These are phyloP conservation scores for Pristionchus arcanus DNA, from an alignment of 2,888 invertebrate genomes.

Conservation along the genomic window DNA sequence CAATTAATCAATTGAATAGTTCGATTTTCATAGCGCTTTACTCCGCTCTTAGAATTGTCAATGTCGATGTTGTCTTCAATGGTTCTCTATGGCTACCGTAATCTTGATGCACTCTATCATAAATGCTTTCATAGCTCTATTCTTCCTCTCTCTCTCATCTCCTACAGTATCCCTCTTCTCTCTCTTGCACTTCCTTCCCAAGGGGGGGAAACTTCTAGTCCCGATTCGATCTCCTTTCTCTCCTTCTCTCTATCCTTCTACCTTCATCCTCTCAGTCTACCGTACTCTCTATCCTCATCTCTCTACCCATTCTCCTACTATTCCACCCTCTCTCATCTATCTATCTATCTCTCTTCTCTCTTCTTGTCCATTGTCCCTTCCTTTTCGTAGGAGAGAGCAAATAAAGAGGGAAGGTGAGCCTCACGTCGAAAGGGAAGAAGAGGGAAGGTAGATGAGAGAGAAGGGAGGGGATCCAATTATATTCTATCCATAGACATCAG, in stretches of 20 bases:
- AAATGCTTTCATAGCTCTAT: neutral
- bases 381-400: slow-evolving; percentile 9
- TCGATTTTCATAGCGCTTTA: neutral
- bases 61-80: neutral
- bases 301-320: neutral
- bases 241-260: slow-evolving; percentile 18
- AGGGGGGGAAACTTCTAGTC: slow-evolving; percentile 37
- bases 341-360: slow-evolving; percentile 27
- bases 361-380: neutral
- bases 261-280: slow-evolving; percentile 13
- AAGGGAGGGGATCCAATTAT: slow-evolving; percentile 36
- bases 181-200: slow-evolving; percentile 48
- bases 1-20: no score
- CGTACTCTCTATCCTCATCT: slow-evolving; percentile 28
- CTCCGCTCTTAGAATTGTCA: neutral
- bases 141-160: neutral
- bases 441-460: slow-evolving; percentile 1
- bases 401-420: slow-evolving; percentile 43
- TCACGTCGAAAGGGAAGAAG: slow-evolving; percentile 17
- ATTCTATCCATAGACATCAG: slow-evolving; percentile 1
- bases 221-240: slow-evolving; percentile 26
- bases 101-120: neutral
- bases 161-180: neutral
- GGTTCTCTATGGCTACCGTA: slow-evolving; percentile 13
- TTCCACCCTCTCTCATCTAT: neutral